Evolutionary conservation across 2,797 vertebrate genomes (phyloP), one percentile per base, ranked within the genome.

Genomic region (Brachymystax lenok): DNA sequence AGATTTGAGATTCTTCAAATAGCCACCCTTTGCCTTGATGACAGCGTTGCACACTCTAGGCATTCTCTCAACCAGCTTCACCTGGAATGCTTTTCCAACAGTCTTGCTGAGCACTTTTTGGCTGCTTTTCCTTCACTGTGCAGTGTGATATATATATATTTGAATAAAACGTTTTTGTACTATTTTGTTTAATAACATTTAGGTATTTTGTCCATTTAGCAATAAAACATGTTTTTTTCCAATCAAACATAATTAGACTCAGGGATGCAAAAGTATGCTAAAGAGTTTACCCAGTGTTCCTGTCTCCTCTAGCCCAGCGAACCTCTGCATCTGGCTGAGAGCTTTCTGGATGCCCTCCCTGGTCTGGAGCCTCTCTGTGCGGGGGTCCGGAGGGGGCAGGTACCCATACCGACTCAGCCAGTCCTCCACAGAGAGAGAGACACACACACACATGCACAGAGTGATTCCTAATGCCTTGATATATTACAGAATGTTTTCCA

Each of bases 331-430:
- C 68, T 92, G 87, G 4, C 90, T 93, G 61, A 98, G 88, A 0
- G 96, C 96, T 8, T 83, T 85, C 59, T 90, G 85, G 0, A 97
- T 91, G 17, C 94, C 95, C 3, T 88, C 92, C 71, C 83, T 93
- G 35, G 92, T 96, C 88, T 95, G 96, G 69, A 97, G 92, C 78
- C 87, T 92, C 3, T 94, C 94, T 0, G 94, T 94, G 30, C 91
- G 91, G 0, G 94, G 95, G 80, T 97, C 92, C 0, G 96, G 92
- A 0, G 92, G 93, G 2, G 95, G 93, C 14, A 98, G 93, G 89
- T 97, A 97, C 33, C 97, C 97, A 46, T 96, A 98, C n/a, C 96
- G 93, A 74, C 94, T 95, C 75, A 98, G 84, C 96, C 96, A 97
- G 73, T 97, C 96, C 97, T 98, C 1, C 35, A 67, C 1, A 76